Evolutionary conservation across 2,888 invertebrate genomes (phyloP), one percentile per base, ranked within the genome.

Genomic region (Pterostichus madidus): DNA sequence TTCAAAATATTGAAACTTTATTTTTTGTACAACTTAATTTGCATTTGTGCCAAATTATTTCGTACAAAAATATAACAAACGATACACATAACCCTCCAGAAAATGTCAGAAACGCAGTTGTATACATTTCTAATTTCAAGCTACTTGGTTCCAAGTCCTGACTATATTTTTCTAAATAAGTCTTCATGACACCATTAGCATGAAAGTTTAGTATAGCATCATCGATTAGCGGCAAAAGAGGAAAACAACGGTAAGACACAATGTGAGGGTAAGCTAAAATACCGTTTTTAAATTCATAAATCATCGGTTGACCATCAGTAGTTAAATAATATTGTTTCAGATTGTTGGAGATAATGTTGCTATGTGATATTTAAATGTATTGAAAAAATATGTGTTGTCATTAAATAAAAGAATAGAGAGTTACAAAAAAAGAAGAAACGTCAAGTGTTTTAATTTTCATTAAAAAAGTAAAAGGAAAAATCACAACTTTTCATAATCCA

Each of bases 281-380:
- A 6, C 61, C 61, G 6, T 11, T 11, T 61, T 61, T n/a, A 32
- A 61, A 61, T 10, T n/a, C 2, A 31, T 61, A 32, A 5, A 61
- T 31, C 61, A 61, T 61, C 7, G 32, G 7, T 32, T 32, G 61
- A 10, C 61, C 61, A 11, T 32, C 61, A 32, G 32, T 32, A n/a
- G 31, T 31, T 61, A 61, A 32, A 32, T 32, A 61, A 61, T 61
- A 61, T 61, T 61, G 31, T n/a, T 61, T 35, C 5, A n/a, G n/a
- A 3, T 32, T n/a, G n/a, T n/a, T n/a, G n/a, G n/a, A n/a, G n/a
- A n/a, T n/a, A n/a, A n/a, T n/a, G n/a, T n/a, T n/a, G n/a, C n/a
- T n/a, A n/a, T n/a, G n/a, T n/a, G n/a, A n/a, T n/a, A n/a, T n/a
- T n/a, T n/a, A n/a, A n/a, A n/a, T n/a, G n/a, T n/a, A n/a, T n/a